Percentiles rank a stretch among this genome's conserved stretches.
These are phyloP conservation scores for Mustela lutreola DNA, from an alignment of 2,113 vertebrate species.

Conservation along the genomic window DNA sequence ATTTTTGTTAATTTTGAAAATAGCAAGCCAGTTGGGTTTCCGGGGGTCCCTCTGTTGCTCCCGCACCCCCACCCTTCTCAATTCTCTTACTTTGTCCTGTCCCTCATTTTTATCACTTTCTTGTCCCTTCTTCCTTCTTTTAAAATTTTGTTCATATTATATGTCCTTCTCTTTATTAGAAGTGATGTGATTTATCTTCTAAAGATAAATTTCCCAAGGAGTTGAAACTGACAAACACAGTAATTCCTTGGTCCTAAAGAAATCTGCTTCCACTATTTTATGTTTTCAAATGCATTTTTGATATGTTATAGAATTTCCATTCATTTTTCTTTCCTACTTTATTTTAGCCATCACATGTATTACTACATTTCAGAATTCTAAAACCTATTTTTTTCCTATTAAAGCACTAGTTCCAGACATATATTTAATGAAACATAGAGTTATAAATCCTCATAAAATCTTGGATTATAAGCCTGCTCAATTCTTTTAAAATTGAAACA, in stretches of 20 bases:
- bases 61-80: fast-evolving
- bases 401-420: slow-evolving; percentile 25
- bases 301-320: not conserved
- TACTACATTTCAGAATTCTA: slow-evolving; percentile 56
- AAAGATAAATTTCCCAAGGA: not conserved
- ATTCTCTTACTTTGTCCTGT: not conserved
- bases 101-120: not conserved
- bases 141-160: not conserved
- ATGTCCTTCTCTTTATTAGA: not conserved
- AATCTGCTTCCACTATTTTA: not conserved
- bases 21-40: not conserved
- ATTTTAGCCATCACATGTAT: not conserved
- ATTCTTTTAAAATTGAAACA: slow-evolving; percentile 57
- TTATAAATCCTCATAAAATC: slow-evolving; percentile 62
- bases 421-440: slow-evolving; percentile 59
- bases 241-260: not conserved
- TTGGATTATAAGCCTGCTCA: slow-evolving; percentile 44
- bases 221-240: slow-evolving; percentile 12
- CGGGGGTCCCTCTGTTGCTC: not conserved
- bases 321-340: slow-evolving; percentile 51
- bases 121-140: not conserved
- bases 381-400: slow-evolving; percentile 21
- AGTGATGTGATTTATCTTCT: not conserved
- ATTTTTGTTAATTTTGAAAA: not conserved
- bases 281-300: slow-evolving; percentile 13